Evolutionary conservation across 2,888 invertebrate genomes (phyloP), one percentile per base, ranked within the genome.

Genomic region (Trichopoda pennipes): DNA sequence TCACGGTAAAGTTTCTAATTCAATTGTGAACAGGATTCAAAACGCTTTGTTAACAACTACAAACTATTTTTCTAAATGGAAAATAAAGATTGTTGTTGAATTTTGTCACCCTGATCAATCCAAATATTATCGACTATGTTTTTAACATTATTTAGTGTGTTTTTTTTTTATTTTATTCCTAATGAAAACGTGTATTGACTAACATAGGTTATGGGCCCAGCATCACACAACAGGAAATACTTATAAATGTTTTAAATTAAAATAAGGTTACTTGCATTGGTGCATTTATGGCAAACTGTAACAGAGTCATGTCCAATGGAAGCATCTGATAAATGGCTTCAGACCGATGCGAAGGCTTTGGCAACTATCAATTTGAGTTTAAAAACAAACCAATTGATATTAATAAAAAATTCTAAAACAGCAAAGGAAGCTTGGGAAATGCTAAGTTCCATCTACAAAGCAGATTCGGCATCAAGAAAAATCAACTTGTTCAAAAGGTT

Each of bases 401-500:
- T 17, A 14, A 58, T 58, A 6, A 58, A 58, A 58, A 58, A 35
- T 19, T 58, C 35, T 10, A 10, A 4, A 21, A 53, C 60, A n/a
- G 35, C 60, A 14, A 38, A 38, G 0, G 38, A 60, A 9, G 60
- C 60, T 23, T 60, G 60, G 60, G 8, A 42, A 7, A 16, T 8
- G 4, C 23, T 60, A 44, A n/a, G n/a, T n/a, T n/a, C n/a, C n/a
- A n/a, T n/a, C n/a, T n/a, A n/a, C n/a, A n/a, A n/a, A n/a, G n/a
- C 60, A 19, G 23, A 60, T n/a, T 78, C 73, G 14, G 55, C 72
- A 7, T 74, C 42, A 2, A 55, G 80, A 23, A 84, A 77, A 23
- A 79, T 81, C 9, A 81, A 75, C 53, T 56, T 72, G 32, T 84
- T 78, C 28, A 83, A 76, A 23, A 60, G 69, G 55, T 58, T 76